Evolutionary conservation across 1,140 invertebrate species (phyloP).

Genomic region (Drosophila ambigua): DNA sequence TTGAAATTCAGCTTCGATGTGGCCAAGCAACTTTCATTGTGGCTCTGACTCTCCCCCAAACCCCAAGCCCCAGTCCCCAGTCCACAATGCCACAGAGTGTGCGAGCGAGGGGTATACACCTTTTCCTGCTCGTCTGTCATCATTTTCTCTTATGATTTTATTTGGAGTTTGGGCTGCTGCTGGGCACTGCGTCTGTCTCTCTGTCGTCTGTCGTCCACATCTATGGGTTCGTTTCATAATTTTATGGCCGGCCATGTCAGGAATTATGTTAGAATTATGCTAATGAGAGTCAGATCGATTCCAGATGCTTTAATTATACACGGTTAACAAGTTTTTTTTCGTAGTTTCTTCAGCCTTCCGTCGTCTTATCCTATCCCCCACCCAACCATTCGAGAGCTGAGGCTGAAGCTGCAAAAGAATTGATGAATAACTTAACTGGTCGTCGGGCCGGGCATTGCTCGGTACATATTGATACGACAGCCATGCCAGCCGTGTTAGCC

Average conservation of each 20-base stretch:
- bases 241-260: constrained; percentile 69
- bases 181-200: no score
- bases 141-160: constrained; percentile 30
- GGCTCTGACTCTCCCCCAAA: constrained; percentile 19
- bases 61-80: neutral
- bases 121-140: constrained; percentile 14
- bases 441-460: constrained; percentile 13
- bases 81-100: neutral
- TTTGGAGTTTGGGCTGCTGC: constrained; percentile 37
- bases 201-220: constrained; percentile 13
- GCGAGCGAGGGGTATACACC: neutral
- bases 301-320: constrained; percentile 68
- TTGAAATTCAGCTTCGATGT: constrained; percentile 77
- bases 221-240: constrained; percentile 73
- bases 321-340: constrained; percentile 57
- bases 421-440: constrained; percentile 53
- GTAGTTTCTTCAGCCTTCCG: neutral
- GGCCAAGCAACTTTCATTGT: constrained; percentile 71
- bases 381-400: no score
- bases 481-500: neutral
- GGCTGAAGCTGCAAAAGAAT: constrained; percentile 31
- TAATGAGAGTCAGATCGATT: constrained; percentile 63
- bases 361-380: constrained; percentile 1
- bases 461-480: constrained; percentile 9
- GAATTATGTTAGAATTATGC: constrained; percentile 78